phyloP scores from a whole-genome alignment of 2,888 invertebrate species.

The Ceraclea dissimilis region DNA sequence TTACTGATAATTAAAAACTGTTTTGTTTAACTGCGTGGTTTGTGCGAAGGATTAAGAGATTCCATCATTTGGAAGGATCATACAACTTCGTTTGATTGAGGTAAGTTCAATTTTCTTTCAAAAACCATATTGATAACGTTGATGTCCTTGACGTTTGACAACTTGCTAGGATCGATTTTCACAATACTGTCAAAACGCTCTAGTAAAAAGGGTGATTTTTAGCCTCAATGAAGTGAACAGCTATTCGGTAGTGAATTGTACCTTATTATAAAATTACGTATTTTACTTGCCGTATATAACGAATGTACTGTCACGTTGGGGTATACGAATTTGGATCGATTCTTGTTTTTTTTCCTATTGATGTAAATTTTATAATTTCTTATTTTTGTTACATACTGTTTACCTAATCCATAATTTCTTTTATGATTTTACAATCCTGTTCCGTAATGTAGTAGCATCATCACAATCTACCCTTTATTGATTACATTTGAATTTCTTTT shows the following conservation, averaged over 20 bases:
- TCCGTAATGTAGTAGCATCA: too few species aligned
- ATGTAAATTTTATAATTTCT: too few species aligned
- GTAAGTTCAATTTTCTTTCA: slow-evolving; percentile 13
- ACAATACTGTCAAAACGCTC: not conserved
- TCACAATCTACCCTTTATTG: too few species aligned
- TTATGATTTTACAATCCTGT: too few species aligned
- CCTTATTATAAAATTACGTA: not conserved
- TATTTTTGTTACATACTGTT: too few species aligned
- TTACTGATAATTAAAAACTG: not conserved
- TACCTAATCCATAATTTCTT: too few species aligned
- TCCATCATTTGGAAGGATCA: not conserved
- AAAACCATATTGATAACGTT: slow-evolving; percentile 21
- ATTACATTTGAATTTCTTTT: too few species aligned
- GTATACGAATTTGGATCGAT: slow-evolving; percentile 6
- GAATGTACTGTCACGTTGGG: not conserved
- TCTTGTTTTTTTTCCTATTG: slow-evolving; percentile 1
- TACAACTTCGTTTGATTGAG: slow-evolving; percentile 4
- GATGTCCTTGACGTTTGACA: slow-evolving; percentile 23
- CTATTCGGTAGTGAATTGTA: not conserved
- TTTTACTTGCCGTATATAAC: not conserved
- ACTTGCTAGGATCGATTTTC: slow-evolving; percentile 8
- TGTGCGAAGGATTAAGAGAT: too few species aligned
- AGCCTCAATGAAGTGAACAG: not conserved
- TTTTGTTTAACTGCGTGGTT: too few species aligned
- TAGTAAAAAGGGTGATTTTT: slow-evolving; percentile 1